A percentile compares a stretch with the other conserved stretches of the same genome.
Conservation (phyloP, 2,888 invertebrate species). For the Drosophila vallismaia region DNA sequence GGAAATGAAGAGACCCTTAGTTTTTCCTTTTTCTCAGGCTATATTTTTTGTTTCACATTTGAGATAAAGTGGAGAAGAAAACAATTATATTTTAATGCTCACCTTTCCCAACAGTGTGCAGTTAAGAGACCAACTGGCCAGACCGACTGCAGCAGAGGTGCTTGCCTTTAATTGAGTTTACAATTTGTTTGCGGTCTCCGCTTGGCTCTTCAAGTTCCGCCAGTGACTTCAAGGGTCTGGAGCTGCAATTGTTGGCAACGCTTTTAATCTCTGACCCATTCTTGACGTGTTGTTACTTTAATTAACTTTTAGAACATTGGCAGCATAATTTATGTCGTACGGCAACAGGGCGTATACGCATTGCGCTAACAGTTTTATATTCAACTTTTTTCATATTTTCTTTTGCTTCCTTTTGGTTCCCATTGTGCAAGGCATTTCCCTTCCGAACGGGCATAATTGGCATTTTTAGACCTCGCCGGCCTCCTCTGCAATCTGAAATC, state of each 20-base stretch:
- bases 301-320: conserved; percentile 45
- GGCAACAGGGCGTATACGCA: conserved; percentile 49
- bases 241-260: conserved; percentile 13
- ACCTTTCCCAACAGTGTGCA: conserved; percentile 33
- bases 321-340: conserved; percentile 14
- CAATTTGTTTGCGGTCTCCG: conserved; percentile 73
- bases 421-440: conserved; percentile 49
- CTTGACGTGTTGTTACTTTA: conserved; percentile 52
- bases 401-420: conserved; percentile 14
- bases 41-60: neutral
- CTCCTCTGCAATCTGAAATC: conserved; percentile 28
- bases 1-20: no score
- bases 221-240: conserved; percentile 50
- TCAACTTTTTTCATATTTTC: conserved; percentile 18
- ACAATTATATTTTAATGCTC: neutral
- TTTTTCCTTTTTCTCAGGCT: neutral
- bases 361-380: conserved; percentile 42
- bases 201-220: conserved; percentile 45
- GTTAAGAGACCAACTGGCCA: conserved; percentile 52
- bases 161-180: conserved; percentile 79
- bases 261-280: conserved; percentile 48
- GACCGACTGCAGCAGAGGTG: conserved; percentile 60
- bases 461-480: conserved; percentile 51
- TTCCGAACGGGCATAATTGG: conserved; percentile 67
- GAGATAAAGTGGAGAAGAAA: neutral